phyloP scores from a whole-genome alignment of 2,113 vertebrate genomes.

The Triplophysa rosa region DNA sequence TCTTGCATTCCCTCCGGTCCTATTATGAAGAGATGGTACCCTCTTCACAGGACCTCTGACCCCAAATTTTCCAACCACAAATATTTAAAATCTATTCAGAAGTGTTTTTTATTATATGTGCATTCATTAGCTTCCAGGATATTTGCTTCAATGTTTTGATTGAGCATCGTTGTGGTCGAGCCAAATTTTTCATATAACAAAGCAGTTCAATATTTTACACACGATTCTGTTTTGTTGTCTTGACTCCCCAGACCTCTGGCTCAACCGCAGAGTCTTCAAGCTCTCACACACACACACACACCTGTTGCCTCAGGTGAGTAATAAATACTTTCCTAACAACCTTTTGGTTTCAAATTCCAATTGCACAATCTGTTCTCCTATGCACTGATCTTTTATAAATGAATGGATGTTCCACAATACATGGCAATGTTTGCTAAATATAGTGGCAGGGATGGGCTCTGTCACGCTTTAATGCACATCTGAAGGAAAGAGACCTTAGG shows the following conservation, averaged over 20 bases:
- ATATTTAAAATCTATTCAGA: background rate
- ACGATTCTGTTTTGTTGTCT: background rate
- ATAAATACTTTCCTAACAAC: conserved; percentile 13
- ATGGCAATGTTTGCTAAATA: conserved; percentile 19
- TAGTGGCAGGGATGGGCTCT: conserved; percentile 1
- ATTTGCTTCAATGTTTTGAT: background rate
- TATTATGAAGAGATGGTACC: background rate
- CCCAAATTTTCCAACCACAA: background rate
- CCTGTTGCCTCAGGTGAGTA: conserved; percentile 15
- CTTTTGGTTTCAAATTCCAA: background rate
- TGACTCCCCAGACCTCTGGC: background rate
- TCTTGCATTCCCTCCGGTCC: background rate
- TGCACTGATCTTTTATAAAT: background rate
- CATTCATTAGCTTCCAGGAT: background rate
- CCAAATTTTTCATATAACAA: background rate
- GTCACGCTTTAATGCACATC: conserved; percentile 1
- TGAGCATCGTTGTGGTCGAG: background rate
- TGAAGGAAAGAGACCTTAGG: background rate
- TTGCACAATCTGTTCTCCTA: background rate
- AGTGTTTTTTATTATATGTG: background rate
- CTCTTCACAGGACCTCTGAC: background rate
- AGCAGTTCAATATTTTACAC: background rate
- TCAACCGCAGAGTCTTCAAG: conserved; percentile 7
- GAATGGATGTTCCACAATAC: background rate
- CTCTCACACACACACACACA: background rate